phyloP scores from a whole-genome alignment of 2,113 vertebrate genomes.

The Myiozetetes cayanensis region DNA sequence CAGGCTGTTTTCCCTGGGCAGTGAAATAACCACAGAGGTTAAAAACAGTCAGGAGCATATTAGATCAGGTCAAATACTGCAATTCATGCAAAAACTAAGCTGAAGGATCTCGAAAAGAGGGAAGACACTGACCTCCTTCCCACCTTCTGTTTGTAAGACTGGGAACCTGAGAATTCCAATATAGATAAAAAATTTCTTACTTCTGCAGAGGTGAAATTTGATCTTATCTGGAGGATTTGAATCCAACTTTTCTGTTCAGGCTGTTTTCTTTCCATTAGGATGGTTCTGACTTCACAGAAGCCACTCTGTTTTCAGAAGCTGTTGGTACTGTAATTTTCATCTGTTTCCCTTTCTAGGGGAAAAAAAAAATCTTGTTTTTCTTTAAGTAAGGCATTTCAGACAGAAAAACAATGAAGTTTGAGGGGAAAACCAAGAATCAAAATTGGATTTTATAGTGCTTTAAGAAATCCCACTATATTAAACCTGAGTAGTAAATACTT shows the following conservation, averaged over 20 bases:
- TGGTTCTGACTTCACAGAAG: neutral
- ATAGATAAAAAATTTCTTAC: neutral
- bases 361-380: neutral
- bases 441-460: neutral
- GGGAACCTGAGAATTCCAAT: neutral
- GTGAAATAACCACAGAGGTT: neutral
- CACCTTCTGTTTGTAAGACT: neutral
- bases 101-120: neutral
- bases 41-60: neutral
- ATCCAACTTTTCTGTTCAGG: neutral
- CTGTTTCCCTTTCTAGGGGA: neutral
- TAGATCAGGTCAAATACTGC: neutral
- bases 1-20: neutral
- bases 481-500: neutral
- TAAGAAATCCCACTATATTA: neutral
- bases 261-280: neutral
- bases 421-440: neutral
- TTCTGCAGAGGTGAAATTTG: neutral
- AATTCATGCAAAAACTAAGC: neutral
- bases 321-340: neutral
- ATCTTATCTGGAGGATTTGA: neutral
- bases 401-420: neutral
- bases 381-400: neutral
- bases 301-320: neutral
- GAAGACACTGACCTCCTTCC: neutral